These are phyloP conservation scores for Saccopteryx leptura DNA, from an alignment of 2,113 vertebrate species.

Conservation along the genomic window DNA sequence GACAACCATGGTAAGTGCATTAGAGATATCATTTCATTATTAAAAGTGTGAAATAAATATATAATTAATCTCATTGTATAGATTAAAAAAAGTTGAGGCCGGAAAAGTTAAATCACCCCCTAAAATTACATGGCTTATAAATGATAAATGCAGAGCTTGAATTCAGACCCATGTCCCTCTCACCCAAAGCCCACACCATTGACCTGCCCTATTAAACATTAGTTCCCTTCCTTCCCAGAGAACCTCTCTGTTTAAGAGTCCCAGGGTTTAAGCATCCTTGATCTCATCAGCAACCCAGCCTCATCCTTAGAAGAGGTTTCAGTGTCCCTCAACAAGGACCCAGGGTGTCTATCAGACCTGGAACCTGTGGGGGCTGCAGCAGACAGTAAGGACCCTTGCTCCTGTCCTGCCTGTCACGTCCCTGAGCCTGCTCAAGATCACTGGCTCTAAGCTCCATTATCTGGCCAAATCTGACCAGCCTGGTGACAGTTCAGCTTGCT, in stretches of 20 bases:
- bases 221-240: neutral
- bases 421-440: neutral
- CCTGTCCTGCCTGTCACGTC: neutral
- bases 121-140: neutral
- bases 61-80: neutral
- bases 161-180: neutral
- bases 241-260: neutral
- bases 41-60: constrained; percentile 29
- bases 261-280: neutral
- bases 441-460: neutral
- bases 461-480: neutral
- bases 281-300: neutral
- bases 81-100: neutral
- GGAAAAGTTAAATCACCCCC: neutral
- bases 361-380: neutral
- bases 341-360: neutral
- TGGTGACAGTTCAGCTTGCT: neutral
- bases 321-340: neutral
- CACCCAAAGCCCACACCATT: neutral
- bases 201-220: neutral
- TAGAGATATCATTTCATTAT: constrained; percentile 24
- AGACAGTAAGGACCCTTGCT: neutral
- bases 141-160: neutral
- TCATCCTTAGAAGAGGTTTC: neutral
- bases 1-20: neutral